Conservation (phyloP, 2,888 invertebrate genomes). For the Cheilosia vulpina region DNA sequence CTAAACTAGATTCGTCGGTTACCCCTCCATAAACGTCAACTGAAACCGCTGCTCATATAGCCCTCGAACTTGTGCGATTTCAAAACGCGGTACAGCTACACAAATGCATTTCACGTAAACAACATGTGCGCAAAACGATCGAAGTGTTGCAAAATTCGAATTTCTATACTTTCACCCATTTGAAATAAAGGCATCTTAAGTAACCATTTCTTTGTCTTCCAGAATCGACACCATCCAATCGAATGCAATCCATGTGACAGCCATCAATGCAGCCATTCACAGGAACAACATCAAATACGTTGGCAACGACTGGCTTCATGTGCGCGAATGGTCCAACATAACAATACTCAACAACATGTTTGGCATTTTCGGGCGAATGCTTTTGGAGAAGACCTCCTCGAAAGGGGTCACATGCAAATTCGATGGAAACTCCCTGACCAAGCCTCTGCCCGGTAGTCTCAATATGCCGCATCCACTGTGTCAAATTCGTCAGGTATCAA, state of each 20-base stretch:
- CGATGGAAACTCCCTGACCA: conserved; percentile 80
- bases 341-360: conserved; percentile 80
- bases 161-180: neutral
- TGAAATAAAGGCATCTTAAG: neutral
- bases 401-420: conserved; percentile 79
- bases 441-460: conserved; percentile 79
- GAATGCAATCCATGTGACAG: conserved; percentile 80
- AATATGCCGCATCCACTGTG: conserved; percentile 80
- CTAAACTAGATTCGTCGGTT: too few relatives aligned
- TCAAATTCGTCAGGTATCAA: conserved; percentile 79
- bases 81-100: too few relatives aligned
- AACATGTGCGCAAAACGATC: too few relatives aligned
- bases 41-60: too few relatives aligned
- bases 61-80: too few relatives aligned
- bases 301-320: conserved; percentile 80
- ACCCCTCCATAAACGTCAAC: too few relatives aligned
- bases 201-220: conserved; percentile 35
- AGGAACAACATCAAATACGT: conserved; percentile 79
- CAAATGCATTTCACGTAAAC: too few relatives aligned
- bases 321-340: conserved; percentile 80
- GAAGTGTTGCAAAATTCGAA: neutral
- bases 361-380: conserved; percentile 79
- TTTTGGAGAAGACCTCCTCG: conserved; percentile 77
- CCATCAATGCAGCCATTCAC: conserved; percentile 79
- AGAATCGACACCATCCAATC: conserved; percentile 81